Percentiles rank a stretch among this genome's conserved stretches.
Evolutionary conservation across 2,797 vertebrate genomes (phyloP).

Genomic region (Sebastes cheni): DNA sequence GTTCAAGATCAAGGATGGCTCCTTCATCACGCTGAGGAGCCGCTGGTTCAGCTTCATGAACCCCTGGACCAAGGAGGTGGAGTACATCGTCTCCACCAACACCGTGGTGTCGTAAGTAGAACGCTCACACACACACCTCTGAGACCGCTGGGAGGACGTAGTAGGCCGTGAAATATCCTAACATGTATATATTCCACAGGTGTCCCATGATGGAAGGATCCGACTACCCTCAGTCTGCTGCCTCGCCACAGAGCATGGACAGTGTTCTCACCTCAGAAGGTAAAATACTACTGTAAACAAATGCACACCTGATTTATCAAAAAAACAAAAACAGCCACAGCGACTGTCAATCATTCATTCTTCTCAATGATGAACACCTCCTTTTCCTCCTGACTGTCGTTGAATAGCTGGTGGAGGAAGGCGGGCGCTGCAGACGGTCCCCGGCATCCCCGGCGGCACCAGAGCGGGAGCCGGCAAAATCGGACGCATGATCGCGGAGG

Average conservation of each 20-base stretch:
- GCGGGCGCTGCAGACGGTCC: constrained; percentile 91
- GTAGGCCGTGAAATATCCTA: neutral
- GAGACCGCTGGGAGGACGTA: too few species aligned
- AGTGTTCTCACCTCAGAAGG: constrained; percentile 91
- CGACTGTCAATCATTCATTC: neutral
- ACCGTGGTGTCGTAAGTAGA: constrained; percentile 96
- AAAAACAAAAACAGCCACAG: too few species aligned
- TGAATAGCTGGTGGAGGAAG: constrained; percentile 86
- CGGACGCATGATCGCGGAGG: constrained; percentile 99
- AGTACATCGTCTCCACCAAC: constrained; percentile 99
- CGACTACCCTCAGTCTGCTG: constrained; percentile 90
- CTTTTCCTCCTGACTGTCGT: neutral
- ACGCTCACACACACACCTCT: too few species aligned
- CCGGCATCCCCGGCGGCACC: constrained; percentile 96
- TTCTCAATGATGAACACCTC: neutral
- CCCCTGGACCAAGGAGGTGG: constrained; percentile 99
- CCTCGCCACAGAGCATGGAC: constrained; percentile 95
- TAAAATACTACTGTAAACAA: constrained; percentile 18
- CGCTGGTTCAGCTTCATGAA: constrained; percentile 99
- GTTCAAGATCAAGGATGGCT: constrained; percentile 98
- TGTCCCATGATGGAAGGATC: constrained; percentile 89
- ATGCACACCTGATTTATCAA: too few species aligned
- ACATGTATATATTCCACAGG: constrained; percentile 70
- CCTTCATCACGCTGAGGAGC: constrained; percentile 95
- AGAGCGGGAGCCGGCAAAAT: constrained; percentile 97